phyloP scores from a whole-genome alignment of 2,113 vertebrate species.

The Syngnathus scovelli region DNA sequence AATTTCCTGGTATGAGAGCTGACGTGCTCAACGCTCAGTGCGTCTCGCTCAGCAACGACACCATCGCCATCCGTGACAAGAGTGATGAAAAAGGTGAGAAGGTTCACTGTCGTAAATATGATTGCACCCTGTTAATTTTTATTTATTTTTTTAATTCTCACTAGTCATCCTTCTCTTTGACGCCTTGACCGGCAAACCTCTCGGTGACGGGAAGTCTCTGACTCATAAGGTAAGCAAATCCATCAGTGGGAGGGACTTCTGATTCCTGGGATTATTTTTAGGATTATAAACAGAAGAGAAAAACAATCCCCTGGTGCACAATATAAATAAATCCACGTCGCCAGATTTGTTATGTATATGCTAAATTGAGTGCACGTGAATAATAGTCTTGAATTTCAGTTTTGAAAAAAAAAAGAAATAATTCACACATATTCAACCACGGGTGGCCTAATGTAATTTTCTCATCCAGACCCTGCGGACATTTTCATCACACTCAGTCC shows the following conservation, averaged over 20 bases:
- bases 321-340: neutral
- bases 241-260: conserved; percentile 3
- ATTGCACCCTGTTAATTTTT: neutral
- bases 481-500: neutral
- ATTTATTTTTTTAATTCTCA: conserved; percentile 13
- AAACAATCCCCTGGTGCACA: neutral
- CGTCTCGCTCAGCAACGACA: conserved; percentile 88
- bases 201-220: conserved; percentile 86
- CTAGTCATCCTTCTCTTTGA: conserved; percentile 93
- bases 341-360: neutral
- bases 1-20: conserved; percentile 86
- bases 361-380: too few relatives aligned
- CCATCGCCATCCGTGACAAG: conserved; percentile 84
- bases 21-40: conserved; percentile 83
- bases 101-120: neutral
- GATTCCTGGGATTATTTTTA: neutral
- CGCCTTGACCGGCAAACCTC: conserved; percentile 81
- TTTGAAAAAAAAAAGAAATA: neutral
- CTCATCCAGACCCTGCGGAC: neutral
- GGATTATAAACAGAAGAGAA: neutral
- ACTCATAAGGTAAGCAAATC: conserved; percentile 80
- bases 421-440: neutral
- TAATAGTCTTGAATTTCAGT: too few relatives aligned
- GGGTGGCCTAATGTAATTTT: neutral
- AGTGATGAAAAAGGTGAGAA: conserved; percentile 83